Percentiles rank a stretch among this genome's conserved stretches.
Evolutionary conservation across 2,797 vertebrate species (phyloP).

Genomic region (Oryzias sinensis): DNA sequence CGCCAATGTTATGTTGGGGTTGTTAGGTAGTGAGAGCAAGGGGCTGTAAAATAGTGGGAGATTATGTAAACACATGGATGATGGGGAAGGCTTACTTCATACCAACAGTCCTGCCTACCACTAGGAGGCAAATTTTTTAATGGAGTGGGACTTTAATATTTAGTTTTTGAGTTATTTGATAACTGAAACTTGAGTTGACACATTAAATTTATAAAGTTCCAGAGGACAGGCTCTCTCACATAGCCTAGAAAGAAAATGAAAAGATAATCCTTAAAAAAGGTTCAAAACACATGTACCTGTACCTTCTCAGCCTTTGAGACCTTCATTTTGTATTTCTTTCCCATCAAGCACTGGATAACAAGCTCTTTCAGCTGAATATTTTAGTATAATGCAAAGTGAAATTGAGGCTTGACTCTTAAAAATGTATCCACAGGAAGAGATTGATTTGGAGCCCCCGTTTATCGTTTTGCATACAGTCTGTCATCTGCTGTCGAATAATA

Average conservation of each 20-base stretch:
- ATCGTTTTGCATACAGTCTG: conserved; percentile 1
- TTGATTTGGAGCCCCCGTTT: neutral
- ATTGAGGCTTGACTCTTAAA: neutral
- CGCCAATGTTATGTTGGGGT: too few species aligned
- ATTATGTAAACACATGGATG: too few species aligned
- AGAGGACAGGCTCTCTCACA: too few species aligned
- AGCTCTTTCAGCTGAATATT: conserved; percentile 1
- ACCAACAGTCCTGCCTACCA: too few species aligned
- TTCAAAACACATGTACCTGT: neutral
- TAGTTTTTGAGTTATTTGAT: too few species aligned
- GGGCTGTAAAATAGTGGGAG: too few species aligned
- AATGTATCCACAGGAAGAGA: neutral
- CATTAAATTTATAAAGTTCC: too few species aligned
- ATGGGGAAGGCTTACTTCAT: too few species aligned
- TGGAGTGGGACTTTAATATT: too few species aligned
- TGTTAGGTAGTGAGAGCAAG: too few species aligned
- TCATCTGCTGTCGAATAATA: conserved; percentile 3
- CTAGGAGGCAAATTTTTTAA: too few species aligned
- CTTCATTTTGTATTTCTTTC: conserved; percentile 1
- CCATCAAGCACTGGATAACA: neutral
- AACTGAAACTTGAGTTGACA: too few species aligned
- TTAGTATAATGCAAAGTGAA: neutral
- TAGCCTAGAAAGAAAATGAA: neutral
- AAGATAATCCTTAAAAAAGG: neutral
- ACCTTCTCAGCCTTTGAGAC: neutral